Evolutionary conservation across 2,888 invertebrate genomes (phyloP), one percentile per base, ranked within the genome.

Genomic region (Ditula angustiorana): DNA sequence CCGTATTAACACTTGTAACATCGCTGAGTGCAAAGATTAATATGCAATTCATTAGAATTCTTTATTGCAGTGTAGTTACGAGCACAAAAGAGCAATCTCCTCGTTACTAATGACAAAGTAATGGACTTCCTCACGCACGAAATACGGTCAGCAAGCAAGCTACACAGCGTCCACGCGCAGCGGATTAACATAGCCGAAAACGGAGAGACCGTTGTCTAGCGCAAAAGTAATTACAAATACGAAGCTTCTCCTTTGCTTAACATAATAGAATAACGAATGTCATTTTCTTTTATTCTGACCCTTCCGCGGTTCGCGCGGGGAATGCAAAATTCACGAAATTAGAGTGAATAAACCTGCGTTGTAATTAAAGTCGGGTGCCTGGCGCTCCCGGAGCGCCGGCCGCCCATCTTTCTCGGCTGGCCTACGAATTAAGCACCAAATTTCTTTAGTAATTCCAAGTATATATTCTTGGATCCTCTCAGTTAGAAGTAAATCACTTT

Each of bases 251-350:
- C 85, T 87, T 89, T 87, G 85, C 86, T 83, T 80, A 80, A 80
- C 85, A 85, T 91, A 92, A 91, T 90, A 90, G 88, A 92, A 92
- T 92, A 92, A 92, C 87, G 86, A 90, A 92, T 92, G 91, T 90
- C 92, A 90, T 92, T 92, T 92, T 92, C 92, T 92, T 91, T 90
- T 82, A 75, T 80, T 81, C 86, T 88, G 91, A 92, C 91, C 92
- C 92, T 92, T 90, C 86, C 89, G 91, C 82, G 90, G 90, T 90
- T 89, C 90, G 86, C 90, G 90, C 83, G 79, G 82, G 82, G 92
- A 91, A 92, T 92, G 90, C 88, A 85, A 92, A 92, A 90, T 88
- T 91, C 83, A 83, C 86, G 80, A 91, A 92, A 92, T 92, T 91
- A 91, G 90, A 90, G 85, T 85, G 89, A 89, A 90, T 90, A 89